Conservation (phyloP, 2,113 vertebrate genomes). For the Psephotus haematonotus region DNA sequence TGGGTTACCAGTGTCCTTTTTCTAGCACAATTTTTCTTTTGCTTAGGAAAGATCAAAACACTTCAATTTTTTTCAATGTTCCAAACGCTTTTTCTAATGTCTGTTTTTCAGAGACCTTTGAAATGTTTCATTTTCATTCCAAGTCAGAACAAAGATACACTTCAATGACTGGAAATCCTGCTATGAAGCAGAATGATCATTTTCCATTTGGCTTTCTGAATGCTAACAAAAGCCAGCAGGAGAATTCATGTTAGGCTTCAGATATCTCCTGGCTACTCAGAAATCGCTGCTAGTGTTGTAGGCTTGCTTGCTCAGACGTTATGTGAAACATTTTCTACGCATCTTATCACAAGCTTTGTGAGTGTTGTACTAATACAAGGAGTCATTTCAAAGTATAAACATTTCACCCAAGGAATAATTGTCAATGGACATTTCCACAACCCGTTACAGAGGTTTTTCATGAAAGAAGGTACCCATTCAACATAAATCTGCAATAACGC, state of each 20-base stretch:
- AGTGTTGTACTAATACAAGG: slow-evolving; percentile 9
- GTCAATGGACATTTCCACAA: slow-evolving; percentile 14
- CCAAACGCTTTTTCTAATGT: slow-evolving; percentile 30
- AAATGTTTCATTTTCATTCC: slow-evolving; percentile 57
- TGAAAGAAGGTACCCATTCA: not conserved
- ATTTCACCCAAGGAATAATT: slow-evolving; percentile 25
- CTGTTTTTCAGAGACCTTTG: slow-evolving; percentile 20
- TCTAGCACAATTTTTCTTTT: not conserved
- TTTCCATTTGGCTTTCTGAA: slow-evolving; percentile 63
- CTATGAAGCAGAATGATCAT: slow-evolving; percentile 56
- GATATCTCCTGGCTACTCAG: slow-evolving; percentile 45
- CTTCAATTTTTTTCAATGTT: not conserved
- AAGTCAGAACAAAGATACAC: slow-evolving; percentile 62
- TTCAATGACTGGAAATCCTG: slow-evolving; percentile 61
- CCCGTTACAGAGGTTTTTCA: not conserved
- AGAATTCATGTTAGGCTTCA: slow-evolving; percentile 50
- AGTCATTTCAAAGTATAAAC: slow-evolving; percentile 50
- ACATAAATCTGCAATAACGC: not conserved
- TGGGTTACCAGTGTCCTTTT: not conserved
- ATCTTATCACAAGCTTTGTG: slow-evolving; percentile 34
- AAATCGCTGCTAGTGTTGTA: not conserved
- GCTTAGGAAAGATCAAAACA: slow-evolving; percentile 20
- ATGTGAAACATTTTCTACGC: slow-evolving; percentile 12
- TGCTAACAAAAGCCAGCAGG: slow-evolving; percentile 59
- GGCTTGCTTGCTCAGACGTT: slow-evolving; percentile 22